Evolutionary conservation across 2,113 vertebrate species (phyloP).

Genomic region (Ptychochromis oligacanthus): DNA sequence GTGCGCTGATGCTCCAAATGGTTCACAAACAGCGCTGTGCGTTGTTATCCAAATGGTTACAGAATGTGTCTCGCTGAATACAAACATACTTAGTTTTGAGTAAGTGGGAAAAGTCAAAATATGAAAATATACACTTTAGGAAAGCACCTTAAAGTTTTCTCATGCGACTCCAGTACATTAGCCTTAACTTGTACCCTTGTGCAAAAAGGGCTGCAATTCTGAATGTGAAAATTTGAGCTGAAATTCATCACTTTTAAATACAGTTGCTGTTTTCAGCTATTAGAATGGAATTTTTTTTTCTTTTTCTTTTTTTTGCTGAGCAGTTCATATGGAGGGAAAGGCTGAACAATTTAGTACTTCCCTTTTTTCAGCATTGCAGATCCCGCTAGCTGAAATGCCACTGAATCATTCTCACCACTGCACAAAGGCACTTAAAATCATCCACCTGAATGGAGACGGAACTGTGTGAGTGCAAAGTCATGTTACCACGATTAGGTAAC

Average conservation of each 20-base stretch:
- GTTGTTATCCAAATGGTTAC: constrained; percentile 23
- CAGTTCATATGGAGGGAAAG: neutral
- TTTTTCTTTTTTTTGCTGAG: neutral
- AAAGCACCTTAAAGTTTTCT: neutral
- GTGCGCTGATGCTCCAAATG: neutral
- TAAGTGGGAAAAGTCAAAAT: neutral
- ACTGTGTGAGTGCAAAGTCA: constrained; percentile 50
- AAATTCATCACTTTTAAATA: neutral
- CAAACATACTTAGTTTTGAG: constrained; percentile 23
- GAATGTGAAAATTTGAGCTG: neutral
- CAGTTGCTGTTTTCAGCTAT: neutral
- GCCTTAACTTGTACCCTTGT: too few species aligned
- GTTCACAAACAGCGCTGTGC: neutral
- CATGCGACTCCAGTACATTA: neutral
- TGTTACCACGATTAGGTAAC: constrained; percentile 55
- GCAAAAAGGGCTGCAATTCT: neutral
- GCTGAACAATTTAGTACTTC: neutral
- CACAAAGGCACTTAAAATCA: constrained; percentile 54
- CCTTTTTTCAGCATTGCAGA: neutral
- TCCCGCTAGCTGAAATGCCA: constrained; percentile 45
- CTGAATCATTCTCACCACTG: constrained; percentile 42
- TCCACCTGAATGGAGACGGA: constrained; percentile 36
- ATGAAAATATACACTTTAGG: neutral
- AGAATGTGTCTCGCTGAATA: constrained; percentile 39
- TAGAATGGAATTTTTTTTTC: neutral